Base-by-base conservation (phyloP, 1,140 invertebrate species). In the Ceratina australensis region DNA sequence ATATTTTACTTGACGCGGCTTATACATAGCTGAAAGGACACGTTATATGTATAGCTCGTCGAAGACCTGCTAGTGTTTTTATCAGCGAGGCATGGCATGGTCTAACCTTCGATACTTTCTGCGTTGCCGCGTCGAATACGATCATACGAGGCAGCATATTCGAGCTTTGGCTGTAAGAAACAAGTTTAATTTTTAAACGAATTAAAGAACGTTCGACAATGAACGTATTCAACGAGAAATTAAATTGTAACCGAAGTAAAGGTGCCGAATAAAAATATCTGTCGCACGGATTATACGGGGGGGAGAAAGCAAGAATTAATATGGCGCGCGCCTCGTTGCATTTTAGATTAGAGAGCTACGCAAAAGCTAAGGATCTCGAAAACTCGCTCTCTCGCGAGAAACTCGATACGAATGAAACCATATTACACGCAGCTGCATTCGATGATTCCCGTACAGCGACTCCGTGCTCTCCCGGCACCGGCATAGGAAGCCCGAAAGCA, bases 1-100 rank as follows among this genome's bases (percentile, higher is more conserved):
- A 75, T 56, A 67, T 80, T 75, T 79, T 60, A 61, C 67, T 67
- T 52, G 52, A 74, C 72, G 26, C 42, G 42, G 57, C 67, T 77
- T 67, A 13, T 52, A 42, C 33, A 42, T 42, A 65, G 47, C 61
- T 33, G 72, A 80, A 72, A 82, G 60, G 66, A 82, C 60, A 60
- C 54, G 33, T 72, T 54, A 54, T 54, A n/a, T 54, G 65, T 24
- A 28, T 69, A 52, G 16, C 16, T 18, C 20, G 15, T 60, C 24
- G 24, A 69, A 76, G 47, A 72, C 28, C 22, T 77, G 56, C 47
- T 16, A 16, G 50, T 50, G n/a, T 65, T 33, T 65, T 26, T 42
- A 28, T 22, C 42, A 59, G 66, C 66, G 4, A 75, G 33, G 26
- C 20, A 50, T 72, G 54, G 22, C 67, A 83, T 72, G 72, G 28